Conservation (phyloP, 1,140 invertebrate species). For the Zaprionus nigranus region DNA sequence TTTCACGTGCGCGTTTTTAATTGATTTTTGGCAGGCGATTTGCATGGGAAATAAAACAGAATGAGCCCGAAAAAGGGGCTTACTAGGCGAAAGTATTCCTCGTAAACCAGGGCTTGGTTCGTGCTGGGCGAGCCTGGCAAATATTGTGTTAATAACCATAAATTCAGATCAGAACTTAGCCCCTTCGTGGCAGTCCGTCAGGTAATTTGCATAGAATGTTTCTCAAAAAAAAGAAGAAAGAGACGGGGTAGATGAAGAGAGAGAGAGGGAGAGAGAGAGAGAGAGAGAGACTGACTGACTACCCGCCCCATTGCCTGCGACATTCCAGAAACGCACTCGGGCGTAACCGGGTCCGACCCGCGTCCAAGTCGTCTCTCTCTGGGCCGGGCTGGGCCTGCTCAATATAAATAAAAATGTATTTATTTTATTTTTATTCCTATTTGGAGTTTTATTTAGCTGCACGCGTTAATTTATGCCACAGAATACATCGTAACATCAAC, state of each 20-base stretch:
- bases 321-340: constrained; percentile 64
- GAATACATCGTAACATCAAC: constrained; percentile 14
- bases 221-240: constrained; percentile 43
- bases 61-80: neutral
- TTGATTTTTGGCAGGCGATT: constrained; percentile 72
- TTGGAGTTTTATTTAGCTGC: constrained; percentile 68
- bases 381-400: constrained; percentile 4
- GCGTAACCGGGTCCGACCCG: constrained; percentile 40
- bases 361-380: constrained; percentile 13
- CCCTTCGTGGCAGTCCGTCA: constrained; percentile 39
- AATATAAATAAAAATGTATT: constrained; percentile 79
- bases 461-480: constrained; percentile 79
- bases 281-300: neutral
- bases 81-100: constrained; percentile 34
- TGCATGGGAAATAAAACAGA: constrained; percentile 62
- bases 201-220: constrained; percentile 73
- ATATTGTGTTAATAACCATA: constrained; percentile 79
- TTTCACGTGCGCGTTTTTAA: constrained; percentile 76
- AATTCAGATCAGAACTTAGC: constrained; percentile 63
- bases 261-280: neutral
- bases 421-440: constrained; percentile 55
- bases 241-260: neutral
- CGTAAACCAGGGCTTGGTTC: constrained; percentile 32
- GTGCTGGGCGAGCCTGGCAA: constrained; percentile 55
- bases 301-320: constrained; percentile 72